Evolutionary conservation across 2,888 invertebrate species (phyloP).

Genomic region (Nasonia oneida): DNA sequence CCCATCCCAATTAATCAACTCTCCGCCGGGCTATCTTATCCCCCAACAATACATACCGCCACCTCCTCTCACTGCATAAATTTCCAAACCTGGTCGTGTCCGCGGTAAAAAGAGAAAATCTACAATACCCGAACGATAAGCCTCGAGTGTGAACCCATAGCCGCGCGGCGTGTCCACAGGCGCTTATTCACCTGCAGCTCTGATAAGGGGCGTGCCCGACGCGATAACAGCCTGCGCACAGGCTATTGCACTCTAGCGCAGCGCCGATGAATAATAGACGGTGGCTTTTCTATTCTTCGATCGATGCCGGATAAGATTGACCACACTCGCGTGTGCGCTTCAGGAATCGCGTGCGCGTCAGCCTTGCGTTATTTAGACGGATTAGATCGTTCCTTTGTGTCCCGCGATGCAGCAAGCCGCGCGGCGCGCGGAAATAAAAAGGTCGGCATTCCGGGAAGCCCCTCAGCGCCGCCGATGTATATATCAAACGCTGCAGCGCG

Average conservation of each 20-base stretch:
- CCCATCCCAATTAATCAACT: slow-evolving; percentile 12
- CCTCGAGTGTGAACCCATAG: background rate
- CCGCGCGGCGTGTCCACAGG: background rate
- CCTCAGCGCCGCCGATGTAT: slow-evolving; percentile 18
- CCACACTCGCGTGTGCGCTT: background rate
- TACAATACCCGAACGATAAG: slow-evolving; percentile 5
- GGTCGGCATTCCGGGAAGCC: slow-evolving; percentile 38
- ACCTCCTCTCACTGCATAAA: background rate
- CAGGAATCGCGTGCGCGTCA: background rate
- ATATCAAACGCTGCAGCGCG: slow-evolving; percentile 37
- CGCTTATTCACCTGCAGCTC: slow-evolving; percentile 40
- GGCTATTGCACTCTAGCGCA: slow-evolving; percentile 40
- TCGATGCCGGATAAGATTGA: slow-evolving; percentile 33
- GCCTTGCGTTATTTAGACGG: background rate
- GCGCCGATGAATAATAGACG: slow-evolving; percentile 43
- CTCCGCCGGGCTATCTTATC: background rate
- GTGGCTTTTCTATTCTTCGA: slow-evolving; percentile 37
- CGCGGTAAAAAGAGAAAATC: background rate
- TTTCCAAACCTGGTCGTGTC: slow-evolving; percentile 6
- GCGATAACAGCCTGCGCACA: slow-evolving; percentile 39
- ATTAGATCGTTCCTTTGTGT: background rate
- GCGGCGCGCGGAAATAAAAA: background rate
- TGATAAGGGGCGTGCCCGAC: background rate
- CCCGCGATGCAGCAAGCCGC: too few relatives aligned
- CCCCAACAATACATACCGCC: background rate